Evolutionary conservation across 2,888 invertebrate species (phyloP).

Genomic region (Parnassius glacialis): DNA sequence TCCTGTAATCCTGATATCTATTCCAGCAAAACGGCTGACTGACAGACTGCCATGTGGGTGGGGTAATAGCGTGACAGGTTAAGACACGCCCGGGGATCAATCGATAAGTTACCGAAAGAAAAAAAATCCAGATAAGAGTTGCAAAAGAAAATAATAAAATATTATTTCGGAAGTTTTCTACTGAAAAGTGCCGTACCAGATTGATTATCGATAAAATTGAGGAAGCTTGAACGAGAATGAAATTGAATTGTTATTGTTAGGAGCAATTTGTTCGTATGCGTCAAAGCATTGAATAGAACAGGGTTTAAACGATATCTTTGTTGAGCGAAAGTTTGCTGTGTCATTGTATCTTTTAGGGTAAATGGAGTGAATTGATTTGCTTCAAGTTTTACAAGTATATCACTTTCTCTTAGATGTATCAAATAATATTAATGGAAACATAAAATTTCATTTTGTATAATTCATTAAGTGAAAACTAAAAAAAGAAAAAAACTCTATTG

Average conservation of each 20-base stretch:
- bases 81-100: conserved; percentile 29
- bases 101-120: conserved; percentile 29
- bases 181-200: conserved; percentile 31
- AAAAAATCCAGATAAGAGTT: conserved; percentile 35
- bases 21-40: conserved; percentile 24
- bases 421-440: no score
- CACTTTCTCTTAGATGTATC: no score
- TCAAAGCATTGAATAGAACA: conserved; percentile 36
- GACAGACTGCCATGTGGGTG: conserved; percentile 23
- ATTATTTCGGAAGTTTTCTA: conserved; percentile 36
- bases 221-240: conserved; percentile 40
- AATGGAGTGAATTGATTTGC: conserved; percentile 20
- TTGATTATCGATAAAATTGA: conserved; percentile 46
- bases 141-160: conserved; percentile 41
- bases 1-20: conserved; percentile 24
- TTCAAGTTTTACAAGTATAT: not conserved
- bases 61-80: conserved; percentile 28
- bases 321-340: conserved; percentile 23
- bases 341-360: conserved; percentile 22
- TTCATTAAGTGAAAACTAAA: no score
- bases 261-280: conserved; percentile 43
- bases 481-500: no score
- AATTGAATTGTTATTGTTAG: conserved; percentile 49
- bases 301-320: conserved; percentile 31
- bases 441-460: no score